Base-by-base conservation (phyloP, 1,140 invertebrate species). In the Phocides pigmalion region DNA sequence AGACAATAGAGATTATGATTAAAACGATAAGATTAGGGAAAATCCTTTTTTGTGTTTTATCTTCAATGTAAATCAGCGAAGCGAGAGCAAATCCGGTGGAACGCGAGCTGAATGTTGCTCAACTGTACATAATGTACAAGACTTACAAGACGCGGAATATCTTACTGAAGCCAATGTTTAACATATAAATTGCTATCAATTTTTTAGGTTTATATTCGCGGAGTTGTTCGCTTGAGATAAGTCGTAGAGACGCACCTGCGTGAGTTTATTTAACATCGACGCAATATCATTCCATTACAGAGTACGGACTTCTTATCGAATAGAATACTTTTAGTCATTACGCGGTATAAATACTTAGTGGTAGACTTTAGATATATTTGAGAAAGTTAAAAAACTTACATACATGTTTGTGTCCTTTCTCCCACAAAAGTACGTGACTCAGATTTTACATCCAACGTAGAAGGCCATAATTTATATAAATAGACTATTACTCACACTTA, bases 101-200 rank as follows among this genome's bases (percentile, higher is more conserved):
- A 53, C 50, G 11, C 35, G 35, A 12, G 22, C 28, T 15, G 35
- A 53, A 20, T 39, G 16, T 53, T 53, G 4, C 50, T 39, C 50
- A 17, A 39, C 32, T 39, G 65, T 70, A 77, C 61, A 74, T 53
- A 39, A 53, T 39, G n/a, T 53, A 53, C 50, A 37, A 12, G 50
- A 39, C 35, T 41, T 54, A 76, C 69, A 73, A 70, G 32, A 53
- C 32, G 70, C 66, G 68, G 74, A 80, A 83, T 77, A 87, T 87
- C 79, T 84, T 71, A 83, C 71, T 81, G 76, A 76, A 70, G 74
- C 68, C 81, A 71, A 79, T 83, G 82, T 77, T 88, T 88, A 84
- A 80, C 83, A 88, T 88, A 88, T 88, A 86, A 88, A 88, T 85
- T 83, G 81, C 82, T 81, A 84, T 84, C 76, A 83, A 82, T 87